phyloP scores from a whole-genome alignment of 2,113 vertebrate species.

The Capricornis sumatraensis region DNA sequence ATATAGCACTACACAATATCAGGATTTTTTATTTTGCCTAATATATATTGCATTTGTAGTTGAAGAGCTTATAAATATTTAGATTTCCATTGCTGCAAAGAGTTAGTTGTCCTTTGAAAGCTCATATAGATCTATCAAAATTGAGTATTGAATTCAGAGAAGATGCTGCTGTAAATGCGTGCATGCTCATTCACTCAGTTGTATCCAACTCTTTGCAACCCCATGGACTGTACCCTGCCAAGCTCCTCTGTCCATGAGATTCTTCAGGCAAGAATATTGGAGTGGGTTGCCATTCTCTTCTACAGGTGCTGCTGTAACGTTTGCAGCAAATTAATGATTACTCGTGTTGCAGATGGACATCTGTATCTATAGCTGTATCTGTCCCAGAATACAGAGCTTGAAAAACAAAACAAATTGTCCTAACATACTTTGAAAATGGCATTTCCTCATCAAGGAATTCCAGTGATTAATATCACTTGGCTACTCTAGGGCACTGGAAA shows the following conservation, averaged over 20 bases:
- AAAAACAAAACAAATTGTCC: constrained; percentile 2
- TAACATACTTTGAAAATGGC: constrained; percentile 67
- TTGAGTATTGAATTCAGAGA: not conserved
- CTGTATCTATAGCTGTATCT: not conserved
- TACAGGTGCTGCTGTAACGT: not conserved
- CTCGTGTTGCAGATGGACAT: not conserved
- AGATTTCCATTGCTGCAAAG: not conserved
- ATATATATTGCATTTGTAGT: constrained; percentile 26
- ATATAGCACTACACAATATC: constrained; percentile 16
- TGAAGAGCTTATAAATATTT: not conserved
- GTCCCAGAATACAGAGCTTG: not conserved
- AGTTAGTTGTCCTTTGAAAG: not conserved
- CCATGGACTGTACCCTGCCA: not conserved
- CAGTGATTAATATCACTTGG: constrained; percentile 62
- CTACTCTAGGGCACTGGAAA: constrained; percentile 48
- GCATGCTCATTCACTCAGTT: not conserved
- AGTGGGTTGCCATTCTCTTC: not conserved
- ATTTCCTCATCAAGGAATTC: constrained; percentile 73
- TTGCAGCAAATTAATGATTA: not conserved
- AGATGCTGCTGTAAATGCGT: not conserved
- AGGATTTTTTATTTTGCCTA: constrained; percentile 1
- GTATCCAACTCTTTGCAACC: not conserved
- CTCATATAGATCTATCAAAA: not conserved
- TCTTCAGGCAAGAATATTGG: not conserved
- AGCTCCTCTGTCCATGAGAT: not conserved